phyloP scores from a whole-genome alignment of 2,888 invertebrate genomes.

The Brenthis hecate region DNA sequence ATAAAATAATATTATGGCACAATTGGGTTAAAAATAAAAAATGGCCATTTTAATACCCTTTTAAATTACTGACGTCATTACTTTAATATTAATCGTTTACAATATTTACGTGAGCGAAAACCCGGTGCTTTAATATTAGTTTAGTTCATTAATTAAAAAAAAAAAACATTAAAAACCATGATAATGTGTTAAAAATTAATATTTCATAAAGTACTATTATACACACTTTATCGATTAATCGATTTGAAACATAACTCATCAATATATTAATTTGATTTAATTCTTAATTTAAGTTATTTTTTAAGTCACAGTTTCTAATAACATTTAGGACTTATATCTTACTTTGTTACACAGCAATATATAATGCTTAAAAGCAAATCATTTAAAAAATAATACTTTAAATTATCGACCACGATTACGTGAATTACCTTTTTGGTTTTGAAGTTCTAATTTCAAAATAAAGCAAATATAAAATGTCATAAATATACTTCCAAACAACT shows the following conservation, averaged over 20 bases:
- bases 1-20: constrained; percentile 11
- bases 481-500: background rate
- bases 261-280: constrained; percentile 2
- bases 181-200: background rate
- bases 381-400: too few species aligned
- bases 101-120: constrained; percentile 11
- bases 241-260: constrained; percentile 1
- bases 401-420: too few species aligned
- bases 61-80: background rate
- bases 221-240: background rate
- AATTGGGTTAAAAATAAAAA: constrained; percentile 1
- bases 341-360: background rate
- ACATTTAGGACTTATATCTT: constrained; percentile 4
- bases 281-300: background rate
- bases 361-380: too few species aligned
- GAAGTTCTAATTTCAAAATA: too few species aligned
- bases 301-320: background rate
- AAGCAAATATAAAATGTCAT: background rate
- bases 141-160: background rate
- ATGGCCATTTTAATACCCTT: background rate
- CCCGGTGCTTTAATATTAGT: background rate
- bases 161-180: background rate
- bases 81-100: background rate
- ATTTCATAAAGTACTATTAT: background rate
- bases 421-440: too few species aligned